Base-by-base conservation (phyloP, 2,113 vertebrate species). In the Petromus typicus region DNA sequence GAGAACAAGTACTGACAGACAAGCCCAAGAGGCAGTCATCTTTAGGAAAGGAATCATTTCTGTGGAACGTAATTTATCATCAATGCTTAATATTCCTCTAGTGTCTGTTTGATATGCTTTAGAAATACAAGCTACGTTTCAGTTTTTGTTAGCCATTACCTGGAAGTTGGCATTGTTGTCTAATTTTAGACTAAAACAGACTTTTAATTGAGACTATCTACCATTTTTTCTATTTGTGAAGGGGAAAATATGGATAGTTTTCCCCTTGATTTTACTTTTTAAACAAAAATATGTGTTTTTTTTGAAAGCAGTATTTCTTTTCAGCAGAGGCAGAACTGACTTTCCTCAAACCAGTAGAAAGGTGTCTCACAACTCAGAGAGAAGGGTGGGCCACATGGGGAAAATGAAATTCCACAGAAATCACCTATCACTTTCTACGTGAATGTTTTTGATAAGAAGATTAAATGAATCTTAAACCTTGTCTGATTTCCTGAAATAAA, bases 391-490 rank as follows among this genome's bases (percentile, higher is more conserved):
- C n/a, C 7, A 69, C 66, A 17, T 86, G 43, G 57, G 95, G 64
- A 90, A 34, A 94, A 80, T 84, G 20, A 89, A 73, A 67, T 86
- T 81, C 10, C 63, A 81, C 23, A 78, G 25, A 69, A 87, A 82
- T 45, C 11, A 30, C 17, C 16, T 17, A 34, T 56, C 25, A 34
- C 0, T 63, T 76, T 34, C 69, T 76, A 64, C 71, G 22, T 59
- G 63, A 87, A 86, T 84, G 57, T 73, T 32, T 5, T 82, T 7
- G 78, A n/a, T 86, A 25, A 93, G 10, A 76, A 95, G 16, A 11
- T 82, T 63, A 76, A 37, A 14, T 78, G 25, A 89, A 20, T 91
- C 12, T 27, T n/a, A 87, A 84, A 84, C 6, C 79, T 51, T 30
- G 85, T 45, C 32, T 51, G 20, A 80, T 57, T 90, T 51, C 1